A percentile compares a stretch with the other conserved stretches of the same genome.
Conservation (phyloP, 2,113 vertebrate species). For the Mixornis gularis region DNA sequence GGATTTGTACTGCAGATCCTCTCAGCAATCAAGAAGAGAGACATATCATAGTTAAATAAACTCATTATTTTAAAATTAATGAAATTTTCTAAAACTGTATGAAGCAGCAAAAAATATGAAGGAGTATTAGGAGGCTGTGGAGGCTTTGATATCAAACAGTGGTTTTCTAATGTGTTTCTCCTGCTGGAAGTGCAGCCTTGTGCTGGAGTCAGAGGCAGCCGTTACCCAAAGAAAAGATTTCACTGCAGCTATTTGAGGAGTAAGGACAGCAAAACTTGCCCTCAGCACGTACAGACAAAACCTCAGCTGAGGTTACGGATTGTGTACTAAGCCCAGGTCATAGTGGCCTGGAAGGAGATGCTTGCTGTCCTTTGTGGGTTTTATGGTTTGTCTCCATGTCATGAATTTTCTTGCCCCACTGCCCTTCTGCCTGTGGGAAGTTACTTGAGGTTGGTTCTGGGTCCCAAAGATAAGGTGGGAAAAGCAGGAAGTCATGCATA, state of each 20-base stretch:
- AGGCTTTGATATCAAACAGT: not conserved
- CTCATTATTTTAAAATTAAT: not conserved
- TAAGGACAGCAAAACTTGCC: not conserved
- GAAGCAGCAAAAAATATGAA: not conserved
- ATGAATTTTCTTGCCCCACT: fast-evolving
- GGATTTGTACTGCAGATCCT: not conserved
- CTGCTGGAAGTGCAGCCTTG: not conserved
- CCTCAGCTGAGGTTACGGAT: not conserved
- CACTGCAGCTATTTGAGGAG: not conserved
- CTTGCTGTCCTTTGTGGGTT: not conserved
- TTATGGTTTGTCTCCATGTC: not conserved
- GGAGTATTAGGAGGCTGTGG: not conserved
- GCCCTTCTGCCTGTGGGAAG: not conserved
- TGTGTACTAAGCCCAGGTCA: not conserved
- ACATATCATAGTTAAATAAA: not conserved
- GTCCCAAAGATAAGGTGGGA: not conserved
- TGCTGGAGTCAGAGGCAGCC: not conserved
- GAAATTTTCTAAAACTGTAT: not conserved
- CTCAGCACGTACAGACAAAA: not conserved
- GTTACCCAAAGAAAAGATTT: not conserved
- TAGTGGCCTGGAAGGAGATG: not conserved
- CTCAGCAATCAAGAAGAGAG: not conserved
- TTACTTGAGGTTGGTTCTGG: fast-evolving
- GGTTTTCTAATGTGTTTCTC: not conserved
- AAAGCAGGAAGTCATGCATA: not conserved